Conservation (phyloP, 2,113 vertebrate genomes). For the Gymnorhina tibicen region DNA sequence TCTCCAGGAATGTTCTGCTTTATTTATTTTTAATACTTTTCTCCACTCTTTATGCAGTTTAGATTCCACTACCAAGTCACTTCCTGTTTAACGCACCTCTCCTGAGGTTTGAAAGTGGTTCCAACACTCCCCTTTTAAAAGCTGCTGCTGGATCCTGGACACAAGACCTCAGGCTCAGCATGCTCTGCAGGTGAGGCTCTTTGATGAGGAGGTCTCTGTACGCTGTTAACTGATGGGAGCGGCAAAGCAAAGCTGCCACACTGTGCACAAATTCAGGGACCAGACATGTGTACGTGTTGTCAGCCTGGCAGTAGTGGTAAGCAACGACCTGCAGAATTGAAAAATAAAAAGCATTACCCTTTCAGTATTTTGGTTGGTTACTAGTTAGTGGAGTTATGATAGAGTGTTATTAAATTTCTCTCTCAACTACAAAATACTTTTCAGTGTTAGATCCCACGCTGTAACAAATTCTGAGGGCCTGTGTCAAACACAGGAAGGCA, state of each 20-base stretch:
- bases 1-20: not conserved
- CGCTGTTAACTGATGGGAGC: conserved; percentile 81
- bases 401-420: not conserved
- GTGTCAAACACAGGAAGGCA: not conserved
- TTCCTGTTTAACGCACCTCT: conserved; percentile 75
- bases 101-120: conserved; percentile 85
- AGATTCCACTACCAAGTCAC: not conserved
- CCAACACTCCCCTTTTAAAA: conserved; percentile 88
- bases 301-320: conserved; percentile 97
- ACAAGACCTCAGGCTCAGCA: conserved; percentile 94
- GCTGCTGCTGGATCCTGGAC: conserved; percentile 93
- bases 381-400: not conserved
- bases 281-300: conserved; percentile 96
- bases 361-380: not conserved
- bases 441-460: not conserved
- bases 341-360: not conserved
- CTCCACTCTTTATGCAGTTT: not conserved
- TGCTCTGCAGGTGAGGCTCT: conserved; percentile 90
- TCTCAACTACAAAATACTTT: not conserved
- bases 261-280: conserved; percentile 98
- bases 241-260: conserved; percentile 88
- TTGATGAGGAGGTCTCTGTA: conserved; percentile 89
- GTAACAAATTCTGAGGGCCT: not conserved
- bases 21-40: not conserved
- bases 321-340: conserved; percentile 84